Conservation (phyloP, 2,888 invertebrate species). For the Limenitis camilla region DNA sequence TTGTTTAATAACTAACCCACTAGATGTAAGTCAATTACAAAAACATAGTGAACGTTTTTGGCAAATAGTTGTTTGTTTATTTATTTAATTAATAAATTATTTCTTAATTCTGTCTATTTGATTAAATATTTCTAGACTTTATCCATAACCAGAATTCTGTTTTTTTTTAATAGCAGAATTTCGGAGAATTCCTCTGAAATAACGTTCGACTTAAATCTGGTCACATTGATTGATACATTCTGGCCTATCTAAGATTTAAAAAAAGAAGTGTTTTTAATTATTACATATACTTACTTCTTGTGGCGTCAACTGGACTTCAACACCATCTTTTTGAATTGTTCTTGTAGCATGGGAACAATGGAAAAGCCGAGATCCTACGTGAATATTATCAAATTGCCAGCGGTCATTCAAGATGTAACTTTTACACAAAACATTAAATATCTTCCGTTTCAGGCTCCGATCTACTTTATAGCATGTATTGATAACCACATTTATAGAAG, state of each 20-base stretch:
- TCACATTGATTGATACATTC: no score
- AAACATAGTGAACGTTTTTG: no score
- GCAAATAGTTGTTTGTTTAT: no score
- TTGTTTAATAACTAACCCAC: no score
- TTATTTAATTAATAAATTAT: no score
- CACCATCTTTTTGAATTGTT: slow-evolving; percentile 46
- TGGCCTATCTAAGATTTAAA: background rate
- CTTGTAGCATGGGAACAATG: slow-evolving; percentile 32
- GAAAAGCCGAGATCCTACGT: slow-evolving; percentile 32
- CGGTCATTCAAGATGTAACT: slow-evolving; percentile 28
- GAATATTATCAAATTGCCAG: slow-evolving; percentile 27
- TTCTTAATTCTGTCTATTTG: no score
- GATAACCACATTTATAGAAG: slow-evolving; percentile 41
- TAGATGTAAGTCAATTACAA: no score
- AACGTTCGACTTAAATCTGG: no score
- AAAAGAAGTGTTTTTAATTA: background rate
- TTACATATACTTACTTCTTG: slow-evolving; percentile 57
- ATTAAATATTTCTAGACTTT: no score
- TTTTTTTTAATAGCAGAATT: no score
- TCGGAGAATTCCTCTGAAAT: no score
- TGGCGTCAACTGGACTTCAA: slow-evolving; percentile 50
- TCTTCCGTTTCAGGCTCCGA: slow-evolving; percentile 35
- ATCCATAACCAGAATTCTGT: no score
- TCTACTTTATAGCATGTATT: slow-evolving; percentile 48
- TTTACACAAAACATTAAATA: slow-evolving; percentile 36